phyloP scores from a whole-genome alignment of 37 sponge, comb jelly and placozoan species.

The Cladorhizidae sp. region DNA sequence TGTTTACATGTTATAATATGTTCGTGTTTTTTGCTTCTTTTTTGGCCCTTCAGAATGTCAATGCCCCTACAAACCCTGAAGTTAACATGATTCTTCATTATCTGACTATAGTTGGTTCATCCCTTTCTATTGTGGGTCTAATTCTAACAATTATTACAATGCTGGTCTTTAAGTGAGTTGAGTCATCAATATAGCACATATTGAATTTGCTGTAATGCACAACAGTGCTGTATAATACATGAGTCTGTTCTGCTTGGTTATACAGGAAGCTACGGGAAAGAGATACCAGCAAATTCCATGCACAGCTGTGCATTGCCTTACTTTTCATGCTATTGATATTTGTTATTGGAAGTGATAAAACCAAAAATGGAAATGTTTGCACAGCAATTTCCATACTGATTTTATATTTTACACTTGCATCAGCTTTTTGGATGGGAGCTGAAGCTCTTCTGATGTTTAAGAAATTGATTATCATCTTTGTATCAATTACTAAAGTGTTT shows the following conservation, averaged over 20 bases:
- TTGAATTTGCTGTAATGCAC: too few relatives aligned
- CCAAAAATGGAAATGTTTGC: constrained; percentile 31
- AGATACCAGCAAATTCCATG: constrained; percentile 58
- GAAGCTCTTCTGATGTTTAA: constrained; percentile 70
- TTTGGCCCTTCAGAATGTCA: constrained; percentile 35
- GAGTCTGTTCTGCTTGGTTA: too few relatives aligned
- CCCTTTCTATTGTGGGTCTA: constrained; percentile 52
- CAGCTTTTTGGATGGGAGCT: constrained; percentile 72
- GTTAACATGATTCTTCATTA: constrained; percentile 1
- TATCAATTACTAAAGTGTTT: constrained; percentile 5
- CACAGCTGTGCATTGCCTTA: constrained; percentile 61
- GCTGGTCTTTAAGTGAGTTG: constrained; percentile 44
- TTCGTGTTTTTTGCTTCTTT: neutral
- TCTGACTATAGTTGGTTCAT: constrained; percentile 33
- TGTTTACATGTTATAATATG: too few relatives aligned
- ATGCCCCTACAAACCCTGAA: constrained; percentile 14
- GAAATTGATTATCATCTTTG: constrained; percentile 63
- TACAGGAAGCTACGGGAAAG: constrained; percentile 47
- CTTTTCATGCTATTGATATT: constrained; percentile 52
- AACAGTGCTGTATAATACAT: neutral
- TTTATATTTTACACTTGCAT: constrained; percentile 59
- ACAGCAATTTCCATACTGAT: constrained; percentile 34
- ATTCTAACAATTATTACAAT: constrained; percentile 51
- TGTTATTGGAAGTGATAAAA: constrained; percentile 50
- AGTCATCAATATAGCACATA: neutral